Percentiles rank a stretch among this genome's conserved stretches.
These are phyloP conservation scores for Myiozetetes cayanensis DNA, from an alignment of 2,113 vertebrate genomes.

Conservation along the genomic window DNA sequence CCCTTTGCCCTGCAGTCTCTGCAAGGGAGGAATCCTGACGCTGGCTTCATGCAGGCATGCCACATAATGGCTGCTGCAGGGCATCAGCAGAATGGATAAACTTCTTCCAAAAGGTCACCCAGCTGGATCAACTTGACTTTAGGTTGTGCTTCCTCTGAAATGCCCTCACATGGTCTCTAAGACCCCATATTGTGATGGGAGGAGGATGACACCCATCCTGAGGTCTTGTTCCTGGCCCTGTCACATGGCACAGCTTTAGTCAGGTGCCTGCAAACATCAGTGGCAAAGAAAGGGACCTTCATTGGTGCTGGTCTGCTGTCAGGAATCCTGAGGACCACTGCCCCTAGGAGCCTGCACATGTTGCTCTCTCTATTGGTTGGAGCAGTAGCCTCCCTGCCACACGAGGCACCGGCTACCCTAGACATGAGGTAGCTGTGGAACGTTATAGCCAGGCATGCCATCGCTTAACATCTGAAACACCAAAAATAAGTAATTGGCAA, in stretches of 20 bases:
- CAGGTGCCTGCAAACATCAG: accelerated
- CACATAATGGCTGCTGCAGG: accelerated
- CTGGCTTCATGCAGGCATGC: accelerated
- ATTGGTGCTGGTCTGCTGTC: not conserved
- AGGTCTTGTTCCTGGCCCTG: not conserved
- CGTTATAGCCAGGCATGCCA: not conserved
- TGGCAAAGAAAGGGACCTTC: not conserved
- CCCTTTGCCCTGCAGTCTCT: accelerated
- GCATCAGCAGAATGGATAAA: not conserved
- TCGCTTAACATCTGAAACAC: accelerated
- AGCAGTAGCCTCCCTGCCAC: accelerated
- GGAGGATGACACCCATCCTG: accelerated
- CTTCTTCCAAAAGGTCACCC: not conserved
- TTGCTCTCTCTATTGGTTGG: accelerated
- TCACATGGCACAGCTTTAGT: accelerated
- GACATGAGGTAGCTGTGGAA: too few relatives aligned
- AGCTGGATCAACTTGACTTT: not conserved
- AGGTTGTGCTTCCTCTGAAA: not conserved
- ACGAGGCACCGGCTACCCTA: not conserved
- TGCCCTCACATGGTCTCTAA: accelerated
- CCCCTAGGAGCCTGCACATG: accelerated
- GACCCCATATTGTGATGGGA: accelerated
- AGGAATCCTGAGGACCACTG: accelerated
- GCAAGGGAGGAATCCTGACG: accelerated
- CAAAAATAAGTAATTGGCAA: not conserved